Base-by-base conservation (phyloP, 2,888 invertebrate genomes). In the Lithophane semibrunnea region DNA sequence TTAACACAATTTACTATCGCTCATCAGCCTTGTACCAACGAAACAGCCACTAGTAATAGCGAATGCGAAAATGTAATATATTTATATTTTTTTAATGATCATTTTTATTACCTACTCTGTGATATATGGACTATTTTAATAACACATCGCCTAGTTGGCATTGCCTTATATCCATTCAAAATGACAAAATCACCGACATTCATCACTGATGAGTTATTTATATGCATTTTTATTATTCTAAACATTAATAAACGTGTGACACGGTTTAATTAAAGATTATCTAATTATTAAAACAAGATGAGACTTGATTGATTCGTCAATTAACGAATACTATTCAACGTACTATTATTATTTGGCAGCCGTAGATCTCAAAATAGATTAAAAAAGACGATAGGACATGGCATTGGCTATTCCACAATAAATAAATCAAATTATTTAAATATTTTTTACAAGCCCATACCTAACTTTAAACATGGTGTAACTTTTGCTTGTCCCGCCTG, bases 121-220 rank as follows among this genome's bases (percentile, higher is more conserved):
- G 84, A 74, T 85, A 60, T 79, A 79, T 75, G 70, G 56, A 60
- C 54, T 58, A 68, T 29, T 69, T 52, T 61, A 37, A 77, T 73
- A 37, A 60, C 44, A 24, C 69, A 77, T 49, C 24, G 49, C 78
- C 73, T 52, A 18, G 73, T 73, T 87, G 78, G 47, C 82, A 82
- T 83, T 84, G 84, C 77, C n/a, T 77, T 86, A 69, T 2, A 75
- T 70, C 24, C 47, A 78, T 74, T 66, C 16, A 4, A 73, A 79
- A 73, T 73, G 67, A 75, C 63, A 65, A 74, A 75, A 79, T 76
- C 24, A 13, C 12, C 44, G 79, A 8, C 72, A 73, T 86, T 54
- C 49, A 68, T 77, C 61, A 82, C 61, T 73, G 67, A 86, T 80
- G 44, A 75, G 77, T 83, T 66, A 75, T 75, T 72, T 69, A 79